Base-by-base conservation (phyloP, 2,797 vertebrate species). In the Epinephelus coioides region DNA sequence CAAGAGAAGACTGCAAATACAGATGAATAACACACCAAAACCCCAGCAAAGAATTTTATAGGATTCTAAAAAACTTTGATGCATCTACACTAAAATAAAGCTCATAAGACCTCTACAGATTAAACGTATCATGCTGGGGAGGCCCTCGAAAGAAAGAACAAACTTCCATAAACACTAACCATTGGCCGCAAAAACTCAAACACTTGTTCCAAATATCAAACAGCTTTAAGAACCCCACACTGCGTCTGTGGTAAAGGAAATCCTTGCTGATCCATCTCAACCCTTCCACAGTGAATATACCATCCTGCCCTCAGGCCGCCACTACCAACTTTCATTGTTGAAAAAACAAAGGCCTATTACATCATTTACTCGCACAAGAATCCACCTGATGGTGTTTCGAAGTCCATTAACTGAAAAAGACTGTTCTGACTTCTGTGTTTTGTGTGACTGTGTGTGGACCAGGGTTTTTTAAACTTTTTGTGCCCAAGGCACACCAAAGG, bases 361-460 rank as follows among this genome's bases (percentile, higher is more conserved):
- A 73, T 78, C 18, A 72, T 73, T 63, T 61, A 73, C 65, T 68
- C 47, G 13, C 18, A 46, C 54, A 68, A 50, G n/a, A 40, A 68
- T 57, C 27, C 57, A 65, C 47, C 60, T 73, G 46, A 23, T 55
- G 38, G 38, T 40, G 38, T 40, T 40, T 8, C 8, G 1, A 7
- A 40, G 38, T 40, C 10, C 38, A 40, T 40, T 9, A 8, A 40
- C 2, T 40, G 27, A 25, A 27, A 56, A 17, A 4, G 10, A 62
- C 23, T 73, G 46, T 14, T 82, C 19, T 50, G 34, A 77, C 15
- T 67, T 59, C 38, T 63, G 10, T 46, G 17, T 54, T 63, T 69
- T 65, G n/a, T 25, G 46, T 54, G 14, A 62, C 17, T 34, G 30
- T 34, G 6, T 34, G 5, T 6, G 6, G 30, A 34, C 30, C 30